phyloP scores from a whole-genome alignment of 2,888 invertebrate genomes.

The Brenthis daphne region DNA sequence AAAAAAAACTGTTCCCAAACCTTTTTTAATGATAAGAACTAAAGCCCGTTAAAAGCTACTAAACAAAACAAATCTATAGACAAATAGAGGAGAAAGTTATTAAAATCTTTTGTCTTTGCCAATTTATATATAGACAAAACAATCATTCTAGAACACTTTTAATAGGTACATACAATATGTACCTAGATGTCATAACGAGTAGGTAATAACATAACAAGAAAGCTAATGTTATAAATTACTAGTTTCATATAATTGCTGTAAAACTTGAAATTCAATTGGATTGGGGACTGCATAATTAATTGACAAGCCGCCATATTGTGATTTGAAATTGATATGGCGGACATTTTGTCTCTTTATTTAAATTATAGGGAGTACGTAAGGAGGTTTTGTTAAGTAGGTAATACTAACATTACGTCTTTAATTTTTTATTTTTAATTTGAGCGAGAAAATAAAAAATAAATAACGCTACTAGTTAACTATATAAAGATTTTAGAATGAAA shows the following conservation, averaged over 20 bases:
- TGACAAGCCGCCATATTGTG: conserved; percentile 43
- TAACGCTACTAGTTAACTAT: too few relatives aligned
- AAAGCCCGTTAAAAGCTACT: too few relatives aligned
- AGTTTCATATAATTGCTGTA: conserved; percentile 33
- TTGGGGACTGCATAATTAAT: conserved; percentile 45
- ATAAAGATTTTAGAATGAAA: too few relatives aligned
- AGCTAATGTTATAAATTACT: conserved; percentile 4
- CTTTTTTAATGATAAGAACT: too few relatives aligned
- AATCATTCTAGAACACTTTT: background rate
- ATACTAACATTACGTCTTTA: too few relatives aligned
- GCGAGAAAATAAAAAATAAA: too few relatives aligned
- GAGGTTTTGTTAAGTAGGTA: conserved; percentile 12
- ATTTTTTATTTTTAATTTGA: too few relatives aligned
- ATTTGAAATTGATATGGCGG: conserved; percentile 39
- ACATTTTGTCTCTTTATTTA: conserved; percentile 32
- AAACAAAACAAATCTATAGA: too few relatives aligned
- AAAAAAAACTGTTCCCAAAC: too few relatives aligned
- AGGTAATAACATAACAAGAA: conserved; percentile 7
- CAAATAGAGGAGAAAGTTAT: too few relatives aligned
- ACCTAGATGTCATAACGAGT: conserved; percentile 11
- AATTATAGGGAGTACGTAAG: conserved; percentile 14
- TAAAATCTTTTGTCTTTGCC: too few relatives aligned
- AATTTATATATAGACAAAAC: background rate
- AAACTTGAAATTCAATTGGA: conserved; percentile 34
- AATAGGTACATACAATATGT: background rate